Evolutionary conservation across 1,140 invertebrate species (phyloP).

Genomic region (Dryas iulia): DNA sequence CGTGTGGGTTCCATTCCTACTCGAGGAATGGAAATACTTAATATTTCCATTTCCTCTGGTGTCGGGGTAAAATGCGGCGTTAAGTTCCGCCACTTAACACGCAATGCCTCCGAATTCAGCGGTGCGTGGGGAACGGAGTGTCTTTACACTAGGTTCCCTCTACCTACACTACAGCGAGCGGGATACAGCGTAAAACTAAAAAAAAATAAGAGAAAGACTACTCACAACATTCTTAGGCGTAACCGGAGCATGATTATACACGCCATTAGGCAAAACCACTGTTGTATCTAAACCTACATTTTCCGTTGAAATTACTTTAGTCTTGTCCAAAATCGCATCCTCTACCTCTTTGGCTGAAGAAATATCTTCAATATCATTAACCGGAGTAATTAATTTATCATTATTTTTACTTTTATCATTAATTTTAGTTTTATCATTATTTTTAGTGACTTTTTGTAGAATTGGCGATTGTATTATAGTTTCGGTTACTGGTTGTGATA

Average conservation of each 20-base stretch:
- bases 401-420: slow-evolving; percentile 12
- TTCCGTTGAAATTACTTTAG: slow-evolving; percentile 35
- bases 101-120: no score
- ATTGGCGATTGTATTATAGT: slow-evolving; percentile 11
- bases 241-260: slow-evolving; percentile 49
- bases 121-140: no score
- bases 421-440: slow-evolving; percentile 9
- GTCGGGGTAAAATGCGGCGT: no score
- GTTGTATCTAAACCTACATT: slow-evolving; percentile 51
- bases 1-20: no score
- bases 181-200: no score
- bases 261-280: slow-evolving; percentile 50
- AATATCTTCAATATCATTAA: slow-evolving; percentile 5
- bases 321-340: slow-evolving; percentile 34
- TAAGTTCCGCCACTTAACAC: no score
- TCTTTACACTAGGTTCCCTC: no score
- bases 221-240: slow-evolving; percentile 53
- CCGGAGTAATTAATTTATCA: slow-evolving; percentile 18
- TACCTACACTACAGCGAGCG: no score
- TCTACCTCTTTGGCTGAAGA: background rate
- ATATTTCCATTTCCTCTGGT: no score
- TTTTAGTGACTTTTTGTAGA: slow-evolving; percentile 12
- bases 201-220: background rate
- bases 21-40: no score
- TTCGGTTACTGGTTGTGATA: slow-evolving; percentile 1